phyloP scores from a whole-genome alignment of 2,797 vertebrate species.

The Lutjanus campechanus region DNA sequence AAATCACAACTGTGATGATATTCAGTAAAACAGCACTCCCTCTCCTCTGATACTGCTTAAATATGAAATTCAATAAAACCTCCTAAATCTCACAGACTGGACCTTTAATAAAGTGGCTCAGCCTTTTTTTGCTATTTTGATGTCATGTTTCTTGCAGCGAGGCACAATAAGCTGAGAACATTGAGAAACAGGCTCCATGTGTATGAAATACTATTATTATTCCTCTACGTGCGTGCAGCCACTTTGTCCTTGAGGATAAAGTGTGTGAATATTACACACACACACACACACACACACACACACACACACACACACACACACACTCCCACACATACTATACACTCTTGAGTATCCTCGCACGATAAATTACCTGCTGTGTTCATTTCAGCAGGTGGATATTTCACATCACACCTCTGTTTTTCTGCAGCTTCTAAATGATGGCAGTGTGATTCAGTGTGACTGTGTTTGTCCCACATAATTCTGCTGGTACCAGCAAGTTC shows the following conservation, averaged over 20 bases:
- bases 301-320: too few species aligned
- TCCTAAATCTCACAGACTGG: too few species aligned
- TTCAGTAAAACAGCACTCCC: too few species aligned
- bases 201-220: constrained; percentile 30
- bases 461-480: neutral
- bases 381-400: constrained; percentile 13
- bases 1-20: too few species aligned
- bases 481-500: neutral
- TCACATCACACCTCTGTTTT: constrained; percentile 18
- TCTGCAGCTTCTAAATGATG: constrained; percentile 1
- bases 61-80: too few species aligned
- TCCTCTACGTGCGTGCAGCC: neutral
- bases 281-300: neutral
- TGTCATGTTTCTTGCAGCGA: constrained; percentile 32
- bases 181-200: constrained; percentile 3
- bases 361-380: constrained; percentile 1
- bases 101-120: neutral
- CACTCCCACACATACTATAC: neutral
- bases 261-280: neutral
- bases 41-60: too few species aligned
- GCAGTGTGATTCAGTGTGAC: neutral
- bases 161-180: constrained; percentile 3
- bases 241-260: constrained; percentile 39
- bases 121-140: constrained; percentile 29
- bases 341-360: neutral